Conservation (phyloP, 2,888 invertebrate genomes). For the Linhomoeus sp. region DNA sequence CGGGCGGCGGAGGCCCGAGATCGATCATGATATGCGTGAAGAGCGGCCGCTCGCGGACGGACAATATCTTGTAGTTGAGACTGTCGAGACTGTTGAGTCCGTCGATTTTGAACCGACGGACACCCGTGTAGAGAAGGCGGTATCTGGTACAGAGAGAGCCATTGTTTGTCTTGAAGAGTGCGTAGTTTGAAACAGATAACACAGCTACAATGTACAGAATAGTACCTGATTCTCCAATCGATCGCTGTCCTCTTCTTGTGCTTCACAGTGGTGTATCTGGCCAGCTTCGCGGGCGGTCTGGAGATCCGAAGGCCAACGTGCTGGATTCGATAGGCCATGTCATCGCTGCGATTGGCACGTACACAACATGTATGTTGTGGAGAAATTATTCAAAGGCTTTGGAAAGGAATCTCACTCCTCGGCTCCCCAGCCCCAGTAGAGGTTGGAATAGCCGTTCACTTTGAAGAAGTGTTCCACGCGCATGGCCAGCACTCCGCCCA, state of each 20-base stretch:
- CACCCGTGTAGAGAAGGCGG: slow-evolving; percentile 8
- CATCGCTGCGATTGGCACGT: background rate
- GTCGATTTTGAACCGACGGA: slow-evolving; percentile 23
- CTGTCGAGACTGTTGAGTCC: slow-evolving; percentile 30
- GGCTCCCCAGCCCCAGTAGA: slow-evolving; percentile 31
- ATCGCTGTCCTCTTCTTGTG: slow-evolving; percentile 19
- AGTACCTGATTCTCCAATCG: slow-evolving; percentile 7
- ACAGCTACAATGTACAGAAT: too few species aligned
- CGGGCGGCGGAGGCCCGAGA: slow-evolving; percentile 28
- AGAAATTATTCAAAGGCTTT: background rate
- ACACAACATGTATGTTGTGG: background rate
- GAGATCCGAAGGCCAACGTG: slow-evolving; percentile 31
- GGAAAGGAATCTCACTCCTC: slow-evolving; percentile 9
- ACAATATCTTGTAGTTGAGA: slow-evolving; percentile 29
- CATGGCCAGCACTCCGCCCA: slow-evolving; percentile 33
- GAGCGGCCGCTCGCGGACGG: slow-evolving; percentile 21
- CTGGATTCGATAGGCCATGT: slow-evolving; percentile 17
- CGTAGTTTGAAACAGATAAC: too few species aligned
- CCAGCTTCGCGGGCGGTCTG: slow-evolving; percentile 33
- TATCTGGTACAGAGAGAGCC: too few species aligned
- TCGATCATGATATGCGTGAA: slow-evolving; percentile 35
- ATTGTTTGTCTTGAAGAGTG: too few species aligned
- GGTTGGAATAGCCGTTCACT: slow-evolving; percentile 32
- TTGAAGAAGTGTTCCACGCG: slow-evolving; percentile 28
- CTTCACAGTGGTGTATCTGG: slow-evolving; percentile 28